A percentile compares a stretch with the other conserved stretches of the same genome.
These are phyloP conservation scores for Stenodera caucasica DNA, from an alignment of 2,888 invertebrate genomes.

Conservation along the genomic window DNA sequence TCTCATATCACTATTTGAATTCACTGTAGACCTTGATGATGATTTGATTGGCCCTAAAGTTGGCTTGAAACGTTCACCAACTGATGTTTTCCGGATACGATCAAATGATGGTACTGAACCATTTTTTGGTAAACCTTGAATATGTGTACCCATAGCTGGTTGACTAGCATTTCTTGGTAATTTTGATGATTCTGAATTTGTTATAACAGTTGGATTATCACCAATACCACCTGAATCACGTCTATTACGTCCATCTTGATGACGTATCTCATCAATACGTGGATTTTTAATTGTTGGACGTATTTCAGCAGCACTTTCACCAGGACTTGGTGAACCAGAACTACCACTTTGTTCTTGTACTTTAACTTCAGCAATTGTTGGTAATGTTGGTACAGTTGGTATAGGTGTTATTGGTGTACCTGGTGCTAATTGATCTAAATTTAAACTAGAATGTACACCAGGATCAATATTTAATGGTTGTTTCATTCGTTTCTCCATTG, in stretches of 20 bases:
- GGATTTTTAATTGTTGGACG: conserved; percentile 44
- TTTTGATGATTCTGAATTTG: conserved; percentile 51
- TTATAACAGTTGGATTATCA: conserved; percentile 22
- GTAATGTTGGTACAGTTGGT: conserved; percentile 82
- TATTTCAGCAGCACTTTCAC: conserved; percentile 43
- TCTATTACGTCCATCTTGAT: conserved; percentile 44
- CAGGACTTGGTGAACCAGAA: conserved; percentile 58
- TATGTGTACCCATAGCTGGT: conserved; percentile 73
- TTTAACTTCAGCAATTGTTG: conserved; percentile 86
- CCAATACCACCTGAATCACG: conserved; percentile 43
- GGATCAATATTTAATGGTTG: conserved; percentile 91
- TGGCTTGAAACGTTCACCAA: conserved; percentile 82
- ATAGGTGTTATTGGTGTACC: conserved; percentile 76
- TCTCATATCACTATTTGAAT: conserved; percentile 74
- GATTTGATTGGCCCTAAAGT: conserved; percentile 81
- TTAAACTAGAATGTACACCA: conserved; percentile 90
- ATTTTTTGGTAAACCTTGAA: conserved; percentile 74
- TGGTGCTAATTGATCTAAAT: conserved; percentile 78
- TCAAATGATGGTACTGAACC: conserved; percentile 90
- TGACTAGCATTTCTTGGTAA: conserved; percentile 86
- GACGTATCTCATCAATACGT: conserved; percentile 54
- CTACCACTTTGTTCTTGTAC: conserved; percentile 64
- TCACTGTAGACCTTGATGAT: conserved; percentile 72
- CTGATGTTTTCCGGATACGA: conserved; percentile 80
- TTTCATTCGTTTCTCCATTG: conserved; percentile 86